Evolutionary conservation across 2,888 invertebrate species (phyloP).

Genomic region (Euplagia quadripunctaria): DNA sequence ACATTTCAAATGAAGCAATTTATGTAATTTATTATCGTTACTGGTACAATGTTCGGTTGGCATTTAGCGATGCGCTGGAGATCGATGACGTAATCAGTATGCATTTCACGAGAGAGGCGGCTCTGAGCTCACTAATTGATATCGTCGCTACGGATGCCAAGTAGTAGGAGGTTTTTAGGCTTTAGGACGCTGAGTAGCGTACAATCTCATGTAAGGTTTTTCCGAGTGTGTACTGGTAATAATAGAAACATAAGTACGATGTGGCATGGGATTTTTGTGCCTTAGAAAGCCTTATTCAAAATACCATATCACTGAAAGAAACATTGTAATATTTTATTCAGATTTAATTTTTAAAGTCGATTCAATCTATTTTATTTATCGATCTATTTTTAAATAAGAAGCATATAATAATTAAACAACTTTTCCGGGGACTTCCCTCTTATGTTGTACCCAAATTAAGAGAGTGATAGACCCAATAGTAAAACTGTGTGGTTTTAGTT

Average conservation of each 20-base stretch:
- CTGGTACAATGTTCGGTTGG: conserved; percentile 23
- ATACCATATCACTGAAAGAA: no score
- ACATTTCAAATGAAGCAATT: conserved; percentile 13
- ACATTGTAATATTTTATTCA: no score
- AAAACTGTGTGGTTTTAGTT: no score
- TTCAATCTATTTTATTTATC: no score
- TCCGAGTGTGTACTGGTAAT: neutral
- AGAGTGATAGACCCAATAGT: no score
- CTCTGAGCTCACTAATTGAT: conserved; percentile 38
- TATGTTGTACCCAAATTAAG: no score
- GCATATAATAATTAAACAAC: no score
- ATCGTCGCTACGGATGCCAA: conserved; percentile 18
- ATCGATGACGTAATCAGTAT: conserved; percentile 38
- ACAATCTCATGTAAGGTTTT: neutral
- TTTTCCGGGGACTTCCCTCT: no score
- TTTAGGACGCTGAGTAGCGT: neutral
- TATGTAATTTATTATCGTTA: conserved; percentile 12
- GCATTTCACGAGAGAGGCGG: conserved; percentile 27
- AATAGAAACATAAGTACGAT: neutral
- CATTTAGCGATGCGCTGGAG: conserved; percentile 32
- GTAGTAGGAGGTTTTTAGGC: conserved; percentile 9
- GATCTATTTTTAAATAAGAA: no score
- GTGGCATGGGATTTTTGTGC: no score
- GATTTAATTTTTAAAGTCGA: no score
- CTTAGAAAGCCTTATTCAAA: no score